Evolutionary conservation across 2,113 vertebrate species (phyloP).

Genomic region (Aspiorhynchus laticeps): DNA sequence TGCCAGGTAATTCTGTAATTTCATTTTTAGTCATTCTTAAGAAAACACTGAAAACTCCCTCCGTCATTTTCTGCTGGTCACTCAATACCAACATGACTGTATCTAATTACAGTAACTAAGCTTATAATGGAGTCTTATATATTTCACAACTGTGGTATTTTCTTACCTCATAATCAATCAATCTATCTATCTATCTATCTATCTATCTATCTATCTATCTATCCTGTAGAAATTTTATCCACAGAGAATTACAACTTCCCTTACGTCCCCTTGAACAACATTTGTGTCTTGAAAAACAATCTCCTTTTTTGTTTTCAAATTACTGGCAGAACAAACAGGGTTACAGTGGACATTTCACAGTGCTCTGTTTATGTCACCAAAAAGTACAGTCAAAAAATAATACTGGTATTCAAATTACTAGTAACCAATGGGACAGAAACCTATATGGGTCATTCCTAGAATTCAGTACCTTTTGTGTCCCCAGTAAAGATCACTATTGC

Average conservation of each 20-base stretch:
- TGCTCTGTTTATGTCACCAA: neutral
- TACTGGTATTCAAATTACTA: neutral
- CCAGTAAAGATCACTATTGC: neutral
- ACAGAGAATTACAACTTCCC: neutral
- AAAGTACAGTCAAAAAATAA: constrained; percentile 14
- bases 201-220: too few species aligned
- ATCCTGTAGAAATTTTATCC: neutral
- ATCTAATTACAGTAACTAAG: neutral
- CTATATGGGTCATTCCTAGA: neutral
- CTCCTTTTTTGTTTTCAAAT: neutral
- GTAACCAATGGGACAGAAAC: neutral
- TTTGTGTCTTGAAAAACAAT: neutral
- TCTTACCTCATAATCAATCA: too few species aligned
- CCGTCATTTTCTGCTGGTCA: neutral
- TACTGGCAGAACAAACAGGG: neutral
- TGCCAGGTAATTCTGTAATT: neutral
- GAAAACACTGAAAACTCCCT: neutral
- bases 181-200: too few species aligned
- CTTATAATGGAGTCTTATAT: neutral
- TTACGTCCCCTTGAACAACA: neutral
- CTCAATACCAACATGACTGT: neutral
- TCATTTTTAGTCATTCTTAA: neutral
- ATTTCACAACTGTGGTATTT: neutral
- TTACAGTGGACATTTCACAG: neutral
- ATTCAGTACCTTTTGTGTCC: neutral